Evolutionary conservation across 2,888 invertebrate species (phyloP), one percentile per base, ranked within the genome.

Genomic region (Phania funesta): DNA sequence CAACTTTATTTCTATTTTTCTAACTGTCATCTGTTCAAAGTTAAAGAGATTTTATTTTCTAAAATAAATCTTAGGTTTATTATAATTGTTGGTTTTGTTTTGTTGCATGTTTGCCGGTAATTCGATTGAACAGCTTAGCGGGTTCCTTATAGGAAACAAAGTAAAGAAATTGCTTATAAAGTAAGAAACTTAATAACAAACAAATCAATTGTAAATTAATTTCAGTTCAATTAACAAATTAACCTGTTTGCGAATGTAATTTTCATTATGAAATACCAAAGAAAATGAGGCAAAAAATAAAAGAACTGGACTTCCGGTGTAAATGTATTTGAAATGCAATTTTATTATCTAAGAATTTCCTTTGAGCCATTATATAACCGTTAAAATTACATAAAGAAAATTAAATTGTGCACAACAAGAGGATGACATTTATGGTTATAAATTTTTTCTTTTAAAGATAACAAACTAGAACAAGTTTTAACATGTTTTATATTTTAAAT

Each of bases 341-440:
- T 80, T 48, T 54, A 48, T 67, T 62, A 68, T 50, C 29, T 56
- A 68, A 77, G 77, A 81, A 74, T 81, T 81, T 77, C 62, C 68
- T 77, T 44, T 48, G 7, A 62, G 60, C 26, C 60, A 46, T 76
- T 67, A 46, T 41, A 46, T 64, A 75, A 75, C 70, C 46, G 71
- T 78, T 78, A 58, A 56, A 52, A 35, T 24, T 9, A 38, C 9
- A 20, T 52, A 8, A 64, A 29, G 24, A 38, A 77, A 64, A 46
- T 9, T 11, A 46, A 38, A 62, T 38, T 38, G 38, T 65, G 65
- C 35, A 24, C 50, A 62, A 65, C 24, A 68, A 64, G 52, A 46
- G 20, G 8, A 48, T 62, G 54, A 68, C 62, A 48, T 64, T 56
- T 56, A 46, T 68, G 54, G 60, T 35, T 56, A 29, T 41, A 38